These are phyloP conservation scores for Rhipidura dahli DNA, from an alignment of 2,113 vertebrate species.

Conservation along the genomic window DNA sequence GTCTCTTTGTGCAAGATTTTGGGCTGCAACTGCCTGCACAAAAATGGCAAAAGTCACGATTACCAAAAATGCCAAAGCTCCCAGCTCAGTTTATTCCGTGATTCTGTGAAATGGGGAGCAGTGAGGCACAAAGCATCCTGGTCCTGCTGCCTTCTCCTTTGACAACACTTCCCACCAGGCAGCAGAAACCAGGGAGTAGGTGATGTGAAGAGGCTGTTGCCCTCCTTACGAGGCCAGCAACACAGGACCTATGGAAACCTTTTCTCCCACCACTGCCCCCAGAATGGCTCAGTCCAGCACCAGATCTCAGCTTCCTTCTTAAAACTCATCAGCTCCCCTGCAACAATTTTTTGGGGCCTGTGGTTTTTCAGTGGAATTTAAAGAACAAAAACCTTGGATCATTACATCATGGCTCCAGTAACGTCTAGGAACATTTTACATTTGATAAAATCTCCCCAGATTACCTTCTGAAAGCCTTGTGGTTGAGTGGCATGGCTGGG, in stretches of 20 bases:
- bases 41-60: background rate
- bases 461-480: slow-evolving; percentile 54
- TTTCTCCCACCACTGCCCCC: background rate
- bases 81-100: background rate
- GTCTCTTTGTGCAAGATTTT: background rate
- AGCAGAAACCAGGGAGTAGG: background rate
- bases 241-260: background rate
- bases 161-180: background rate
- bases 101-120: background rate
- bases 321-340: background rate
- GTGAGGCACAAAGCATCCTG: background rate
- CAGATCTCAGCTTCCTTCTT: background rate
- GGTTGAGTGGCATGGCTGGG: background rate
- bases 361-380: slow-evolving; percentile 48
- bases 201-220: background rate
- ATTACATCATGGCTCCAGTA: slow-evolving; percentile 56
- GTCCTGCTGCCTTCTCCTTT: background rate
- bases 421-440: slow-evolving; percentile 32
- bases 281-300: background rate
- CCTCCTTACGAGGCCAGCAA: background rate
- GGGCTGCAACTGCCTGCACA: background rate
- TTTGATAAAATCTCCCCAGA: slow-evolving; percentile 52
- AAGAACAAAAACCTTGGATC: slow-evolving; percentile 34
- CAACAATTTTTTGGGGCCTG: background rate
- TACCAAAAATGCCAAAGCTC: background rate